Conservation (phyloP, 2,888 invertebrate species). For the Plagodis dolabraria region DNA sequence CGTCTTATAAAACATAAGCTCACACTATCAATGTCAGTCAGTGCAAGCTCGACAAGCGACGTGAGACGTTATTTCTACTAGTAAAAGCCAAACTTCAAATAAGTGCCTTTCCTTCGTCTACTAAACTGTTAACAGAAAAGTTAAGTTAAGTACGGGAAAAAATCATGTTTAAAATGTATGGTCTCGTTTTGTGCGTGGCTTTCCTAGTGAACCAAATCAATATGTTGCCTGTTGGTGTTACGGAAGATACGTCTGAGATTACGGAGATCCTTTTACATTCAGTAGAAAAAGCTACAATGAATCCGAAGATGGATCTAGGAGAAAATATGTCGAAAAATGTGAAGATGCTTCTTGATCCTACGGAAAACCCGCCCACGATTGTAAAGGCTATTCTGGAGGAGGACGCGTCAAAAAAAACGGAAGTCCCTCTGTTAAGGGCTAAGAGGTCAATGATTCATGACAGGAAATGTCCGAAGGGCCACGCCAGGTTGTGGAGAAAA, state of each 20-base stretch:
- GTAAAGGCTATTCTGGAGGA: too few relatives aligned
- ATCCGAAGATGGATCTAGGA: too few relatives aligned
- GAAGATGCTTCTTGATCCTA: too few relatives aligned
- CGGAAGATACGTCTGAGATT: too few relatives aligned
- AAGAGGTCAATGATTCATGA: not conserved
- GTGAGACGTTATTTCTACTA: not conserved
- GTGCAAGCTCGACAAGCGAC: not conserved
- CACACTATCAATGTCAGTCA: not conserved
- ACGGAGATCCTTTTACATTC: too few relatives aligned
- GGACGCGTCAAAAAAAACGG: too few relatives aligned
- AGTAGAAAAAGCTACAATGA: too few relatives aligned
- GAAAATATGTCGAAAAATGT: too few relatives aligned
- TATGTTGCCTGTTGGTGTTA: constrained; percentile 1
- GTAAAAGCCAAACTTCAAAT: too few relatives aligned
- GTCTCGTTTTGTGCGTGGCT: constrained; percentile 1
- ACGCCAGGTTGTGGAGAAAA: not conserved
- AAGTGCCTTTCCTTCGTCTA: too few relatives aligned
- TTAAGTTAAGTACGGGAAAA: too few relatives aligned
- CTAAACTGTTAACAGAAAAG: not conserved
- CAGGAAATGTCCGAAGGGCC: not conserved
- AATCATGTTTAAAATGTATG: not conserved
- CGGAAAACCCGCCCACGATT: too few relatives aligned
- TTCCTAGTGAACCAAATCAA: constrained; percentile 2
- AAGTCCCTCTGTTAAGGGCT: not conserved
- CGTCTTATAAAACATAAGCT: not conserved